Conservation (phyloP, 2,113 vertebrate genomes). For the Sebastes schlegelii region DNA sequence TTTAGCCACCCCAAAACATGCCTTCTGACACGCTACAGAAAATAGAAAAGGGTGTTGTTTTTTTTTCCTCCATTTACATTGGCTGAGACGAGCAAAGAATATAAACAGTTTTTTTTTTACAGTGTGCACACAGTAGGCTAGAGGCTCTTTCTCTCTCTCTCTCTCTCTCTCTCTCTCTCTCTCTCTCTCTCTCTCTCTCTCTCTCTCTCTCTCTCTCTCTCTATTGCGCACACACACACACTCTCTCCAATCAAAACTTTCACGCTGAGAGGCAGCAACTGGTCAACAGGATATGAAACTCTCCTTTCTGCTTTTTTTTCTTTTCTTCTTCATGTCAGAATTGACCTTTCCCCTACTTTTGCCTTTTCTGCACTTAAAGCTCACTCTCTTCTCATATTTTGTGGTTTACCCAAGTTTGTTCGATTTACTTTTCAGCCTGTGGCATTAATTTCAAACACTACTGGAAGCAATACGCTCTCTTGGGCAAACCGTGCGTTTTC, state of each 20-base stretch:
- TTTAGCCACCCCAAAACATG: constrained; percentile 45
- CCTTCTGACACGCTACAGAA: constrained; percentile 45
- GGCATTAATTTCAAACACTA: constrained; percentile 26
- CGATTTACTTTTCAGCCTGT: constrained; percentile 16
- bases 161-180: not conserved
- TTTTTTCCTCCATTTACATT: constrained; percentile 23
- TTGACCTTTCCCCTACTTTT: constrained; percentile 69
- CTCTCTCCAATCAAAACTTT: constrained; percentile 54
- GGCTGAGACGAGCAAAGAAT: constrained; percentile 25
- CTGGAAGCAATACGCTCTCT: constrained; percentile 14
- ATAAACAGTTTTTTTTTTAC: constrained; percentile 15
- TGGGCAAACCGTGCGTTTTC: not conserved
- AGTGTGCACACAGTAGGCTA: not conserved
- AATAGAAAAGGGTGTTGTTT: constrained; percentile 19
- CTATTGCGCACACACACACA: not conserved
- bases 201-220: not conserved
- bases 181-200: not conserved
- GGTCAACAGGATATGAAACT: constrained; percentile 79
- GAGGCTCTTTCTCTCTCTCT: not conserved
- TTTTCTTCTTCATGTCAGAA: constrained; percentile 39
- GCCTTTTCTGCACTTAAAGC: constrained; percentile 21
- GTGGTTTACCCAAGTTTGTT: constrained; percentile 34
- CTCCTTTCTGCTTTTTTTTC: constrained; percentile 36
- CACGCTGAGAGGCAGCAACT: constrained; percentile 53
- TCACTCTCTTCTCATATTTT: constrained; percentile 22